A percentile compares a stretch with the other conserved stretches of the same genome.
Conservation (phyloP, 2,113 vertebrate species). For the Hippocampus abdominalis region DNA sequence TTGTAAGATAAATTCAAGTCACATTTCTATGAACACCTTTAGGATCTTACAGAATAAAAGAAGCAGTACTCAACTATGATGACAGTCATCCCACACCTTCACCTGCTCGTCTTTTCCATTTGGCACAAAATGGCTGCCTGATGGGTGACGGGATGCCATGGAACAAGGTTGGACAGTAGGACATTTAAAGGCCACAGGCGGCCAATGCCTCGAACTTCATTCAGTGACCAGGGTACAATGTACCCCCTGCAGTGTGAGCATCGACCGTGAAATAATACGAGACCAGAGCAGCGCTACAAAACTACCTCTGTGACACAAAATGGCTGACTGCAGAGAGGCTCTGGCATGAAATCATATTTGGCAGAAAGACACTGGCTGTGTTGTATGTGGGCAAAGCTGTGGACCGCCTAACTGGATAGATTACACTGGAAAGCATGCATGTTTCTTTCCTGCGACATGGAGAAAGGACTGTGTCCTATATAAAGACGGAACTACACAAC, state of each 20-base stretch:
- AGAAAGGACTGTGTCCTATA: not conserved
- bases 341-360: conserved; percentile 51
- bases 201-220: conserved; percentile 36
- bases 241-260: conserved; percentile 33
- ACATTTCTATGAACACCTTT: conserved; percentile 1
- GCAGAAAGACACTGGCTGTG: conserved; percentile 44
- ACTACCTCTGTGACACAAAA: conserved; percentile 38
- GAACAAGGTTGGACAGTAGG: conserved; percentile 46
- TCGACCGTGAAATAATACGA: conserved; percentile 35
- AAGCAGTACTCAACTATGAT: conserved; percentile 2
- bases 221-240: conserved; percentile 50
- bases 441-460: conserved; percentile 1
- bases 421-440: not conserved
- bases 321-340: conserved; percentile 44
- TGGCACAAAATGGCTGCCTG: conserved; percentile 39
- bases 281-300: conserved; percentile 15
- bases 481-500: not conserved
- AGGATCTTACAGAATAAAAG: conserved; percentile 8
- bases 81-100: conserved; percentile 12
- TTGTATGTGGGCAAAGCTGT: conserved; percentile 28
- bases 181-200: conserved; percentile 42
- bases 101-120: conserved; percentile 26
- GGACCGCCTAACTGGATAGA: conserved; percentile 8
- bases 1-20: conserved; percentile 5
- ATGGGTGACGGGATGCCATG: conserved; percentile 43